Percentiles rank a stretch among this genome's conserved stretches.
Evolutionary conservation across 2,113 vertebrate genomes (phyloP).

Genomic region (Fulmarus glacialis): DNA sequence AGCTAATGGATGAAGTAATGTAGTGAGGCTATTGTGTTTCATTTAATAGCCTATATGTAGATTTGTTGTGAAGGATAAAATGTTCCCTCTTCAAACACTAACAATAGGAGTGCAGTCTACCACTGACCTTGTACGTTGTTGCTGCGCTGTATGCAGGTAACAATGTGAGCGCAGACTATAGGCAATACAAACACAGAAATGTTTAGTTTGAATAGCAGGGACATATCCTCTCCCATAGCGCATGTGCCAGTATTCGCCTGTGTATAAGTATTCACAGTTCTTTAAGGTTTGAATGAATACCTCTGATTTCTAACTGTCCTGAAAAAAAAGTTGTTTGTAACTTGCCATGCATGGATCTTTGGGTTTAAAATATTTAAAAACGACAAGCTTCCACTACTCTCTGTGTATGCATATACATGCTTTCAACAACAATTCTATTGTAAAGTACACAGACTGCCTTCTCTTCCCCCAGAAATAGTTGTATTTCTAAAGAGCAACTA

Average conservation of each 20-base stretch:
- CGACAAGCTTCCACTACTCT: not conserved
- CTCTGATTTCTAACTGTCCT: not conserved
- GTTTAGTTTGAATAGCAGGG: not conserved
- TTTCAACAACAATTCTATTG: not conserved
- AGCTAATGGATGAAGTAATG: constrained; percentile 61
- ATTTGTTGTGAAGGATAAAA: constrained; percentile 64
- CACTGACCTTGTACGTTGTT: constrained; percentile 24
- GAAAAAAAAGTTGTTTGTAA: not conserved
- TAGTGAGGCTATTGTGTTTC: constrained; percentile 47
- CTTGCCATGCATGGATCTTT: not conserved
- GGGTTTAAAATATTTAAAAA: not conserved
- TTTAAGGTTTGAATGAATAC: not conserved
- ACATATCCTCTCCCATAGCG: not conserved
- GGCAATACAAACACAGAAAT: not conserved
- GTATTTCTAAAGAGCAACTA: not conserved
- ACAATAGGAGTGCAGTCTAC: constrained; percentile 18
- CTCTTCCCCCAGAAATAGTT: not conserved
- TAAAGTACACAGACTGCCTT: not conserved
- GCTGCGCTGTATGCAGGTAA: not conserved
- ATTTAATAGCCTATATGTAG: constrained; percentile 57
- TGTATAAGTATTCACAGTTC: not conserved
- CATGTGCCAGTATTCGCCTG: not conserved
- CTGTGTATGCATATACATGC: not conserved
- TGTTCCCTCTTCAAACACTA: constrained; percentile 46
- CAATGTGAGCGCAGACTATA: not conserved